These are phyloP conservation scores for Melanchra persicariae DNA, from an alignment of 2,888 invertebrate genomes.

Conservation along the genomic window DNA sequence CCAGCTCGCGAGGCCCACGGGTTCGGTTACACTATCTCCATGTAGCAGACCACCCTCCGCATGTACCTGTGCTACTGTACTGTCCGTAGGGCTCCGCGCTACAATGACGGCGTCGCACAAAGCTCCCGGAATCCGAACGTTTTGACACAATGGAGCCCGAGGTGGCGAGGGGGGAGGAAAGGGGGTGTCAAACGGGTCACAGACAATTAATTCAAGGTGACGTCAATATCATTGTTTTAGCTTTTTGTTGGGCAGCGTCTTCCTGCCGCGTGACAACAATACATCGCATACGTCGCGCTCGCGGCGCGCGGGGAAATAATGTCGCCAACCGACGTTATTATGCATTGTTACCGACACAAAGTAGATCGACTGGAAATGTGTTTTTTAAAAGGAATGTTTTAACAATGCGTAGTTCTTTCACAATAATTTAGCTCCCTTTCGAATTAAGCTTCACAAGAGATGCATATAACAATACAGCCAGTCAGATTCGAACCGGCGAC, in stretches of 20 bases:
- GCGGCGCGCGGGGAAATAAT: slow-evolving; percentile 10
- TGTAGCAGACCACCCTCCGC: background rate
- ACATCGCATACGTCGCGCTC: too few relatives aligned
- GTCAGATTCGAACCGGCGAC: slow-evolving; percentile 10
- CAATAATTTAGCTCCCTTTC: slow-evolving; percentile 33
- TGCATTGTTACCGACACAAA: slow-evolving; percentile 28
- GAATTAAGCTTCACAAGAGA: slow-evolving; percentile 19
- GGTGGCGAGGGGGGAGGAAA: background rate
- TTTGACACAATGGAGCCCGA: slow-evolving; percentile 38
- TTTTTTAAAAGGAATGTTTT: slow-evolving; percentile 20
- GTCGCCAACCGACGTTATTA: slow-evolving; percentile 39
- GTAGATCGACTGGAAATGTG: slow-evolving; percentile 23
- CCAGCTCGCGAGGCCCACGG: background rate
- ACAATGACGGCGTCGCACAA: slow-evolving; percentile 27
- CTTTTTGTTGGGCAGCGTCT: slow-evolving; percentile 41
- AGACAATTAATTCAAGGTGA: slow-evolving; percentile 58
- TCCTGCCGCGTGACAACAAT: slow-evolving; percentile 45
- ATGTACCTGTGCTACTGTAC: background rate
- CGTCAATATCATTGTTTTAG: slow-evolving; percentile 58
- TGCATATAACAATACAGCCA: slow-evolving; percentile 26
- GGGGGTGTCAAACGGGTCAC: slow-evolving; percentile 34
- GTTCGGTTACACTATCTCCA: background rate
- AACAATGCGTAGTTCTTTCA: slow-evolving; percentile 28
- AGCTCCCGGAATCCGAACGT: slow-evolving; percentile 36
- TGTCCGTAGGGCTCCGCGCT: slow-evolving; percentile 14